A percentile compares a stretch with the other conserved stretches of the same genome.
phyloP scores from a whole-genome alignment of 2,888 invertebrate species.

The Dermolepida albohirtum region DNA sequence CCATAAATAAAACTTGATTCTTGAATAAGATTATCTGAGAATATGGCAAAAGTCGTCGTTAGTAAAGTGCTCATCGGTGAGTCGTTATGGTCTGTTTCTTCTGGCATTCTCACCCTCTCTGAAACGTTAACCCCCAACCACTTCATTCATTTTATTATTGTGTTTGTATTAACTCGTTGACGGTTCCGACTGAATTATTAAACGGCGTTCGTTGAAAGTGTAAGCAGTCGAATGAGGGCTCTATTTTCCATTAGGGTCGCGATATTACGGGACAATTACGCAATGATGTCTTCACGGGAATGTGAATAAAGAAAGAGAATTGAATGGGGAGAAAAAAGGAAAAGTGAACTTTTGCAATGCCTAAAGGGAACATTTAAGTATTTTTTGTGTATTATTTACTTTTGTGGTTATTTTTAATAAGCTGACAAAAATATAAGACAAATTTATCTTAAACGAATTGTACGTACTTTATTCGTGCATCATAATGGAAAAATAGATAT shows the following conservation, averaged over 20 bases:
- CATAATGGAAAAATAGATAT: too few species aligned
- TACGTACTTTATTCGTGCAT: too few species aligned
- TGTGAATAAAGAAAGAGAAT: conserved; percentile 12
- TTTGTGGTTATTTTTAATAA: too few species aligned
- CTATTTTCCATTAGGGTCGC: conserved; percentile 36
- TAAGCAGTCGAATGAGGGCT: conserved; percentile 26
- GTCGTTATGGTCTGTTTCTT: conserved; percentile 2
- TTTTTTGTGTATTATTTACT: too few species aligned
- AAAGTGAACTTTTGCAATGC: too few species aligned
- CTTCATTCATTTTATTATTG: conserved; percentile 27
- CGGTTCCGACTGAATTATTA: conserved; percentile 31
- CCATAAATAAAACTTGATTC: background rate
- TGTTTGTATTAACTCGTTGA: conserved; percentile 36
- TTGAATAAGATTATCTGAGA: background rate
- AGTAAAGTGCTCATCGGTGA: conserved; percentile 9
- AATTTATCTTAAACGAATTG: too few species aligned
- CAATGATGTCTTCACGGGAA: conserved; percentile 2
- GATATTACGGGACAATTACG: conserved; percentile 28
- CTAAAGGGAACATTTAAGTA: too few species aligned
- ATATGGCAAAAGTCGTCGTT: conserved; percentile 1
- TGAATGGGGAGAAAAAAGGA: background rate
- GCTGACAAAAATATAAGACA: too few species aligned
- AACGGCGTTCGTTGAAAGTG: conserved; percentile 19
- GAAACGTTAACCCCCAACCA: background rate
- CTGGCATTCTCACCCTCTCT: conserved; percentile 14